Percentiles rank a stretch among this genome's conserved stretches.
Conservation (phyloP, 2,888 invertebrate genomes). For the Aspidiotus rigidus region DNA sequence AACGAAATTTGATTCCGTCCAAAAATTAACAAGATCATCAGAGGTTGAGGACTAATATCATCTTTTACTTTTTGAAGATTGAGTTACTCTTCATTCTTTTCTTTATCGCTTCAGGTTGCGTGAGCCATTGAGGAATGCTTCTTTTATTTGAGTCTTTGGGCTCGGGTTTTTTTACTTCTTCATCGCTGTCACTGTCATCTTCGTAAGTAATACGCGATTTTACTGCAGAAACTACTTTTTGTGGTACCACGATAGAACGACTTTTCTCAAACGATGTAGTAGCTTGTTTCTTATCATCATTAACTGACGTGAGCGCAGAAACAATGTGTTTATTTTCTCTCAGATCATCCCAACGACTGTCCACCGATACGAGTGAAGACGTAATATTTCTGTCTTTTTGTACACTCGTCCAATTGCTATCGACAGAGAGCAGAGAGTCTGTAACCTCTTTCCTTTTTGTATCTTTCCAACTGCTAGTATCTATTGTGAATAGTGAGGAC, state of each 20-base stretch:
- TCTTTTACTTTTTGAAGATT: constrained; percentile 7
- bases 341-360: not conserved
- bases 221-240: not conserved
- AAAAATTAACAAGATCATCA: not conserved
- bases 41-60: not conserved
- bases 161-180: not conserved
- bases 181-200: not conserved
- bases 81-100: constrained; percentile 26
- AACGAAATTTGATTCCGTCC: not conserved
- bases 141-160: not conserved
- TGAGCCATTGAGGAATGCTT: constrained; percentile 20
- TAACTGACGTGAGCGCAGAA: no score
- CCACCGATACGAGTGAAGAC: not conserved
- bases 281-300: no score
- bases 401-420: not conserved
- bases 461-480: not conserved
- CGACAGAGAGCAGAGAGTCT: not conserved
- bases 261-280: no score
- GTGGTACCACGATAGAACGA: not conserved
- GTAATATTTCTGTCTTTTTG: not conserved
- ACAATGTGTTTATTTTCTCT: no score
- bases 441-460: not conserved
- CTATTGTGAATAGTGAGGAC: not conserved
- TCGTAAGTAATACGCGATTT: not conserved
- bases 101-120: constrained; percentile 14